Evolutionary conservation across 2,113 vertebrate species (phyloP), one percentile per base, ranked within the genome.

Genomic region (Vulpes ferrilata): DNA sequence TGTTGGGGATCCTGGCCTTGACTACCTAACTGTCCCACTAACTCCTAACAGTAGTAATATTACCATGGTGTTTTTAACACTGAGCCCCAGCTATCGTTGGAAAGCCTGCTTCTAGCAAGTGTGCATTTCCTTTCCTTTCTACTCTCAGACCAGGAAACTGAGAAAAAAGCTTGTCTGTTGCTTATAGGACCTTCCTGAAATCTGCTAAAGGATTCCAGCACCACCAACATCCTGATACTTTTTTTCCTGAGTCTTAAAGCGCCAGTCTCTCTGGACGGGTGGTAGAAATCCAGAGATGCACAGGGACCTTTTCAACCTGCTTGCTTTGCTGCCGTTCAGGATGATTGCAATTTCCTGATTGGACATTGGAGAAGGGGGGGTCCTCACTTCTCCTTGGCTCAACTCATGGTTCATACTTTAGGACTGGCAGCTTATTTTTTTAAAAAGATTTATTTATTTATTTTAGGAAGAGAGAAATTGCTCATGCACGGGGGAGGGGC

Each of bases 301-400:
- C 3, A 19, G n/a, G 32, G 22, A 53, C 5, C 35, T 51, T 90
- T 90, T 59, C 25, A 35, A 15, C 22, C 55, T n/a, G 8, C 43
- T 43, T 27, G 30, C 32, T 48, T 4, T 22, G 30, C 2, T 83
- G 51, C 65, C 11, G 3, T 22, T 11, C n/a, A 59, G 23, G 1
- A 51, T 2, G 12, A 57, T 5, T 2, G 3, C 19, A 35, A 4
- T 79, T 84, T 85, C 55, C 79, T 83, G 17, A 16, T 23, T 16
- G 62, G 57, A 17, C 3, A 5, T 7, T 10, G 59, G n/a, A 20
- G n/a, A 0, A 20, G n/a, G 0, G 69, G 55, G 0, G 20, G 67
- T 27, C 12, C 5, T 32, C 35, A 17, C 25, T 86, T 30, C 38
- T 82, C 48, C 32, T 90, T 7, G 51, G 43, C 65, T 76, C 51